Conservation (phyloP, 53 echinoderm and acorn worm species). For the Actinopyga echinites region DNA sequence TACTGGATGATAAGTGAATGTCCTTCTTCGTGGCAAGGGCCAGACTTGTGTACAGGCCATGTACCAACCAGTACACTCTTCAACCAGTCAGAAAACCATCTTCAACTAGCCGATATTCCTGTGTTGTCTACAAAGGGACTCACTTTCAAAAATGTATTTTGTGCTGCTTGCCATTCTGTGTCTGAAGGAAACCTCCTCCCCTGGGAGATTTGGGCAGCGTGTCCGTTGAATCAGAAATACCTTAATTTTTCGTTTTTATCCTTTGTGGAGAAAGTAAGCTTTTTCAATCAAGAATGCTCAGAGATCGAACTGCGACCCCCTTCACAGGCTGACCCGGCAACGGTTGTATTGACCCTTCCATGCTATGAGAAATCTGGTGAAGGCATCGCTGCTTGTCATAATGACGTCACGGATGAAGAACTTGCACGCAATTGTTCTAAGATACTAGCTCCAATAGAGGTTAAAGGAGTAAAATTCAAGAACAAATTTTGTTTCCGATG, state of each 20-base stretch:
- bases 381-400: not conserved
- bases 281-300: too few relatives aligned
- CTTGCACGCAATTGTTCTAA: not conserved
- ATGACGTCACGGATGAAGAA: not conserved
- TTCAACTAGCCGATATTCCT: not conserved
- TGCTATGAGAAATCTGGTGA: not conserved
- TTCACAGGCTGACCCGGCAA: too few relatives aligned
- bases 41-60: not conserved
- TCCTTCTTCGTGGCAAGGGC: constrained; percentile 11
- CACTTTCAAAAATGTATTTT: constrained; percentile 13
- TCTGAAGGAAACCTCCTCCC: not conserved
- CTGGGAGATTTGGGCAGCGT: not conserved
- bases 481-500: not conserved
- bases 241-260: too few relatives aligned
- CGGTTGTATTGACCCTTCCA: too few relatives aligned
- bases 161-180: not conserved
- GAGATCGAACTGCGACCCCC: too few relatives aligned
- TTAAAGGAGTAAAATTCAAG: not conserved
- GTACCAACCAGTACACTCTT: not conserved
- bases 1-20: constrained; percentile 3
- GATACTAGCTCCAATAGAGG: not conserved
- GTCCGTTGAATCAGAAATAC: not conserved
- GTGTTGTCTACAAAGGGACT: not conserved
- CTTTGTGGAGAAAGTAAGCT: too few relatives aligned
- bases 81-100: not conserved